Evolutionary conservation across 2,888 invertebrate genomes (phyloP).

Genomic region (Hypercompe scribonia): DNA sequence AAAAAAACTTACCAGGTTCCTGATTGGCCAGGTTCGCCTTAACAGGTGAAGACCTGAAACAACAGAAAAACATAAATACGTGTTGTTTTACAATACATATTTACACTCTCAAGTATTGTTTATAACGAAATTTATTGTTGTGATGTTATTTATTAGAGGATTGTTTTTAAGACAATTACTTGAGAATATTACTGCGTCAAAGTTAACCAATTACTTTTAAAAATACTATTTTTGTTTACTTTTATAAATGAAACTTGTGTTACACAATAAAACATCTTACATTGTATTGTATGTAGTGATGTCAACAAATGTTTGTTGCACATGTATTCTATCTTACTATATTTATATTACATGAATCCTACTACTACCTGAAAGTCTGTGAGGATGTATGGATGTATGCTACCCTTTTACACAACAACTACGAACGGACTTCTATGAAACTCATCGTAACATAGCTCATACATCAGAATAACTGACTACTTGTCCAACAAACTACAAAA

Average conservation of each 20-base stretch:
- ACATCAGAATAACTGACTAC: too few species aligned
- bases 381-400: too few species aligned
- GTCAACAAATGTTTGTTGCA: too few species aligned
- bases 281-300: background rate
- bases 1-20: conserved; percentile 49
- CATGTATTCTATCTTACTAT: too few species aligned
- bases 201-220: background rate
- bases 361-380: too few species aligned
- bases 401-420: too few species aligned
- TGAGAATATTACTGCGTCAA: background rate
- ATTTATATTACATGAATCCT: too few species aligned
- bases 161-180: background rate
- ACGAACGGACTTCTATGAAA: too few species aligned
- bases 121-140: background rate
- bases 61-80: background rate
- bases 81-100: background rate
- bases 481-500: too few species aligned
- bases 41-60: conserved; percentile 6
- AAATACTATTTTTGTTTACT: too few species aligned
- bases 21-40: background rate
- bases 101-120: background rate
- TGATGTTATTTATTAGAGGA: background rate
- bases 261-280: background rate
- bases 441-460: too few species aligned
- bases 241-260: too few species aligned